These are phyloP conservation scores for Brachynemurus nebulosus DNA, from an alignment of 2,888 invertebrate species.

Conservation along the genomic window DNA sequence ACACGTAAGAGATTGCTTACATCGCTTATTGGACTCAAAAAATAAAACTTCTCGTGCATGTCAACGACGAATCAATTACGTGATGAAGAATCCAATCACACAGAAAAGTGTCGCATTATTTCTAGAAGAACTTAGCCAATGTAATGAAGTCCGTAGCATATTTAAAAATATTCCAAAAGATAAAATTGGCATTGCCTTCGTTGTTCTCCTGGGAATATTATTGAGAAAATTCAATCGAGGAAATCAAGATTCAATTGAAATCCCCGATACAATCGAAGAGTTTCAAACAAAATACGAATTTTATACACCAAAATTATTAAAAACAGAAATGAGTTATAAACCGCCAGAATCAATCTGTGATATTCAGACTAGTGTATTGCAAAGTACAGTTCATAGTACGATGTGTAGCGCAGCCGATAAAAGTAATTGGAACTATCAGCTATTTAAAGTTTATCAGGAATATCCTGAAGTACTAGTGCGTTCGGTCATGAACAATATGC, in stretches of 20 bases:
- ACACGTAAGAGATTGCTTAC: slow-evolving; percentile 42
- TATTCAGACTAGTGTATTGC: slow-evolving; percentile 38
- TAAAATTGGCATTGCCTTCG: slow-evolving; percentile 18
- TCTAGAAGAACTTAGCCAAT: slow-evolving; percentile 45
- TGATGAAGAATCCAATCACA: slow-evolving; percentile 42
- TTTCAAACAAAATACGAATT: slow-evolving; percentile 22
- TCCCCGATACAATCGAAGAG: slow-evolving; percentile 28
- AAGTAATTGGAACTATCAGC: slow-evolving; percentile 46
- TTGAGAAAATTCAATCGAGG: slow-evolving; percentile 1
- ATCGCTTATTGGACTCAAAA: slow-evolving; percentile 34
- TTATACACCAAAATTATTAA: slow-evolving; percentile 11
- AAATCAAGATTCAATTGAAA: slow-evolving; percentile 7
- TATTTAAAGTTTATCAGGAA: slow-evolving; percentile 56
- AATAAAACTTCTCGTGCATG: slow-evolving; percentile 59
- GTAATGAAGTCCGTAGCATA: slow-evolving; percentile 36
- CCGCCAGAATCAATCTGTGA: slow-evolving; percentile 34
- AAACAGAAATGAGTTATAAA: slow-evolving; percentile 17
- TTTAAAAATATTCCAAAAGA: slow-evolving; percentile 13
- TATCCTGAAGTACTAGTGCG: slow-evolving; percentile 51
- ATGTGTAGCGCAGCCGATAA: slow-evolving; percentile 46
- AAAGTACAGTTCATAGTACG: slow-evolving; percentile 49
- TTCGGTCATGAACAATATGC: slow-evolving; percentile 43
- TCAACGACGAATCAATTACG: slow-evolving; percentile 45
- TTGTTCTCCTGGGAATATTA: slow-evolving; percentile 24
- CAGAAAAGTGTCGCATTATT: slow-evolving; percentile 43